Evolutionary conservation across 2,797 vertebrate genomes (phyloP).

Genomic region (Carapus acus): DNA sequence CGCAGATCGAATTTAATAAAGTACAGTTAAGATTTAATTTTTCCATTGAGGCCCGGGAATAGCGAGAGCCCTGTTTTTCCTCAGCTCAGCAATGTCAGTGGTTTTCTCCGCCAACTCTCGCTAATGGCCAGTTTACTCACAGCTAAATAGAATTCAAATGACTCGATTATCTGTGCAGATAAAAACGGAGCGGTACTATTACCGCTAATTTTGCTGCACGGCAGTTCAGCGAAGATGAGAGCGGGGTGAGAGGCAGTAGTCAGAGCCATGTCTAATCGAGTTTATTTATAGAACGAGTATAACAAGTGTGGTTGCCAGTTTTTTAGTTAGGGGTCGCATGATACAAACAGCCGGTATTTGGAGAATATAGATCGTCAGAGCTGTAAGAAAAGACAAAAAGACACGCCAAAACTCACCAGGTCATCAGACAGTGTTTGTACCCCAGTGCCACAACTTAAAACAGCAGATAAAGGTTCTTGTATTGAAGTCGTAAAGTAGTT

Average conservation of each 20-base stretch:
- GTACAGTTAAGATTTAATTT: constrained; percentile 19
- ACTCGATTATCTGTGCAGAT: constrained; percentile 10
- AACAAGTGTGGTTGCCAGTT: constrained; percentile 18
- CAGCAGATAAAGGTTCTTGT: no score
- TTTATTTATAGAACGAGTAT: constrained; percentile 29
- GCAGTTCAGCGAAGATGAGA: constrained; percentile 3
- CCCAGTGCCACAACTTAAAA: no score
- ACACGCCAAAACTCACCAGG: no score
- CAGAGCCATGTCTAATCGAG: constrained; percentile 2
- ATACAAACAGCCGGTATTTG: no score
- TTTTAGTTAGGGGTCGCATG: no score
- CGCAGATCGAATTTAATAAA: constrained; percentile 24
- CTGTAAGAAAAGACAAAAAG: no score
- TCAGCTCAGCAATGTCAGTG: constrained; percentile 1
- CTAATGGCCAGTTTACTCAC: constrained; percentile 27
- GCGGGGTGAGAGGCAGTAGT: background rate
- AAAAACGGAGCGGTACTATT: constrained; percentile 1
- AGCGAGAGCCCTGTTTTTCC: constrained; percentile 33
- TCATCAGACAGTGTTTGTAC: no score
- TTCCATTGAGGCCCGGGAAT: constrained; percentile 24
- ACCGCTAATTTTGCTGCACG: background rate
- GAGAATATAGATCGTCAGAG: no score
- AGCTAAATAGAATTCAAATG: constrained; percentile 13
- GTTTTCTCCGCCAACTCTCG: constrained; percentile 18
- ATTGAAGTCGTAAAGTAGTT: no score